These are phyloP conservation scores for Anoplius nigerrimus DNA, from an alignment of 2,888 invertebrate species.

Conservation along the genomic window DNA sequence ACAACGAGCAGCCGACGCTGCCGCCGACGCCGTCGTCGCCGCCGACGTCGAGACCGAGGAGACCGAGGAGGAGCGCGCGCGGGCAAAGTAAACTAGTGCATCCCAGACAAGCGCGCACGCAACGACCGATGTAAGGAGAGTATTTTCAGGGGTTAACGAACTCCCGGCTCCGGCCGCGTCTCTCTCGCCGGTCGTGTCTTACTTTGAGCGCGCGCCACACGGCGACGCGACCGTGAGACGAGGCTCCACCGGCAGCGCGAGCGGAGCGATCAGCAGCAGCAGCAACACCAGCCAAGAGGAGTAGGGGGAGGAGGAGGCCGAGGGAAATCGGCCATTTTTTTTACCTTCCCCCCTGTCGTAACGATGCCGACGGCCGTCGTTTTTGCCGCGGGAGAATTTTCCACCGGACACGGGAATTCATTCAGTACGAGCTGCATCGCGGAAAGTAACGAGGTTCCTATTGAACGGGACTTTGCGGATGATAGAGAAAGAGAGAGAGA, in stretches of 20 bases:
- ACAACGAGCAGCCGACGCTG: not conserved
- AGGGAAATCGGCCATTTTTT: constrained; percentile 45
- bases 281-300: too few relatives aligned
- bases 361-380: too few relatives aligned
- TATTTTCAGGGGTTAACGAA: constrained; percentile 73
- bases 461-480: too few relatives aligned
- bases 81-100: constrained; percentile 70
- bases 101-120: constrained; percentile 62
- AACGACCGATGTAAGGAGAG: constrained; percentile 68
- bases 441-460: too few relatives aligned
- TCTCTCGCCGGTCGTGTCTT: constrained; percentile 54
- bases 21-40: not conserved
- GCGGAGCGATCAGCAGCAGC: too few relatives aligned
- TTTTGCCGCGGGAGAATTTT: too few relatives aligned
- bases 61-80: too few relatives aligned
- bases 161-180: constrained; percentile 49
- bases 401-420: too few relatives aligned
- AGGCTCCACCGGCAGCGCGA: too few relatives aligned
- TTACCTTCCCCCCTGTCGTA: constrained; percentile 7
- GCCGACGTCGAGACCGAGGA: not conserved
- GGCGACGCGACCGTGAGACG: constrained; percentile 37
- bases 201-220: constrained; percentile 45
- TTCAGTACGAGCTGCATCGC: too few relatives aligned
- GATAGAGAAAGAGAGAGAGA: too few relatives aligned
- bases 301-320: constrained; percentile 44